Evolutionary conservation across 2,888 invertebrate genomes (phyloP).

Genomic region (Coleophora deauratella): DNA sequence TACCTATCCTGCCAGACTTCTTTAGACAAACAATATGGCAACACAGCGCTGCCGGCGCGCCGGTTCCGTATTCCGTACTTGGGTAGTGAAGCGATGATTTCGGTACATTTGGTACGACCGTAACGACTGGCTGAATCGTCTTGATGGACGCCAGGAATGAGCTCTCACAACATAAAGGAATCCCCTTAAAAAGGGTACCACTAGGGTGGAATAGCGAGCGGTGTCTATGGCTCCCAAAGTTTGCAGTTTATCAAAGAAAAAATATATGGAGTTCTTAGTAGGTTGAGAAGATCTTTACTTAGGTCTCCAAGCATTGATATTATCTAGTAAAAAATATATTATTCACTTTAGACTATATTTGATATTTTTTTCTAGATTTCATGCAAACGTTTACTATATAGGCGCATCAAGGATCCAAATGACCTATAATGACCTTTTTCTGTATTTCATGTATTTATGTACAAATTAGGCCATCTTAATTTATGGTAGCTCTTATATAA

Average conservation of each 20-base stretch:
- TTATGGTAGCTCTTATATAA: too few species aligned
- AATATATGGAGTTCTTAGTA: background rate
- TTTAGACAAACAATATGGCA: constrained; percentile 52
- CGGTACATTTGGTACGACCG: constrained; percentile 76
- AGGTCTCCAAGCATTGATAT: too few species aligned
- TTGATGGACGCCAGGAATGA: constrained; percentile 79
- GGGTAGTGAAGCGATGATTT: constrained; percentile 71
- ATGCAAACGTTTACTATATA: too few species aligned
- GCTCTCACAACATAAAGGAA: constrained; percentile 76
- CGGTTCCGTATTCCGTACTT: constrained; percentile 8
- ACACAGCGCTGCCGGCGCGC: constrained; percentile 24
- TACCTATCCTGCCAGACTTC: too few species aligned
- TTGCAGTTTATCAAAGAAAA: constrained; percentile 2
- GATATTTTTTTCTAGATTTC: too few species aligned
- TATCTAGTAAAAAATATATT: too few species aligned
- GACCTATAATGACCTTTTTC: too few species aligned
- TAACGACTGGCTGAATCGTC: constrained; percentile 78
- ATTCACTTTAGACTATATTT: too few species aligned
- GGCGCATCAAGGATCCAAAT: too few species aligned
- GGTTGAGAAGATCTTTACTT: too few species aligned
- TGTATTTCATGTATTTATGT: too few species aligned
- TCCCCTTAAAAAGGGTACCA: constrained; percentile 74
- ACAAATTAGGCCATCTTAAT: too few species aligned
- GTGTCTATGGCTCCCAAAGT: constrained; percentile 24
- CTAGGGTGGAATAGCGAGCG: constrained; percentile 50